Conservation (phyloP, 2,888 invertebrate species). For the Lamellibrachia satsuma region DNA sequence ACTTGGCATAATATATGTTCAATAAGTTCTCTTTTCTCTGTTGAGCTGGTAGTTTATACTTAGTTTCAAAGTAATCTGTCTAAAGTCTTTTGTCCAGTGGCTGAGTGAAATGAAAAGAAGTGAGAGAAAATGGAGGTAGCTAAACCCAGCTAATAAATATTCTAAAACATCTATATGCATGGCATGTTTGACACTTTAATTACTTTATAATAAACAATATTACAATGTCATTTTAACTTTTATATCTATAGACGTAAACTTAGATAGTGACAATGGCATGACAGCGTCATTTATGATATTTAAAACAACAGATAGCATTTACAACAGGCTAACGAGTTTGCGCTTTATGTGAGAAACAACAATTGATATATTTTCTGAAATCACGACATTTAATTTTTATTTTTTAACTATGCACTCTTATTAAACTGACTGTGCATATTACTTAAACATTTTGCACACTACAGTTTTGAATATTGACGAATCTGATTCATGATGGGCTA, state of each 20-base stretch:
- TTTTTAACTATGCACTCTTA: not conserved
- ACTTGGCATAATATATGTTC: not conserved
- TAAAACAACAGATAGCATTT: not conserved
- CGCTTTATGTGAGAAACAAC: not conserved
- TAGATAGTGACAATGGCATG: too few relatives aligned
- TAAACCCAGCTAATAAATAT: not conserved
- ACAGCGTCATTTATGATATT: too few relatives aligned
- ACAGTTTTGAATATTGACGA: too few relatives aligned
- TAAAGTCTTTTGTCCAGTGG: not conserved
- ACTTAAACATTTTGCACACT: too few relatives aligned
- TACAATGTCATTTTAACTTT: too few relatives aligned
- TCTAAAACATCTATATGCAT: not conserved
- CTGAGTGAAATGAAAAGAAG: not conserved
- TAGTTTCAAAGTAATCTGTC: not conserved
- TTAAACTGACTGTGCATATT: too few relatives aligned
- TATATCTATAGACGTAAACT: too few relatives aligned
- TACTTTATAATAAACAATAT: too few relatives aligned
- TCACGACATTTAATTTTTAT: not conserved
- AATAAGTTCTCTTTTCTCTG: not conserved
- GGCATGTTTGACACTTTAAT: too few relatives aligned
- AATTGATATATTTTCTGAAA: not conserved
- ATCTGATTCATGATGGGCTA: too few relatives aligned
- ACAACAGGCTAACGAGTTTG: too few relatives aligned
- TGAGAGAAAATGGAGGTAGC: not conserved
- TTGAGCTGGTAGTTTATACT: not conserved